phyloP scores from a whole-genome alignment of 2,113 vertebrate species.

The Neomonachus schauinslandi region DNA sequence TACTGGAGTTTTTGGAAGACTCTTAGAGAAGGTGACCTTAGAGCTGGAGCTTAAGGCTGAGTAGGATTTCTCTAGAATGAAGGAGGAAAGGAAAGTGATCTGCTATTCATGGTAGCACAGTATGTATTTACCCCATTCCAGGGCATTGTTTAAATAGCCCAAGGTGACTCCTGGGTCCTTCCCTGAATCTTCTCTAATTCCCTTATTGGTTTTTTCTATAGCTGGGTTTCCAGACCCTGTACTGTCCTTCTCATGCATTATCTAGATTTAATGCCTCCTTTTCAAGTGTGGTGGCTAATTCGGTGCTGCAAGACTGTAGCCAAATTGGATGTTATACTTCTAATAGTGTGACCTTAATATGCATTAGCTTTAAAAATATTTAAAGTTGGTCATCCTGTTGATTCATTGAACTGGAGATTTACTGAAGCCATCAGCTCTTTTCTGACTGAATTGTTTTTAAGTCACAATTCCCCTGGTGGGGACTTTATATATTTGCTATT shows the following conservation, averaged over 20 bases:
- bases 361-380: background rate
- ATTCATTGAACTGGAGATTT: constrained; percentile 41
- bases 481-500: background rate
- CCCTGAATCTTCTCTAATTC: background rate
- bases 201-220: background rate
- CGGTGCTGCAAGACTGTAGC: background rate
- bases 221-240: constrained; percentile 38
- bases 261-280: background rate
- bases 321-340: background rate
- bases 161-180: background rate
- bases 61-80: background rate
- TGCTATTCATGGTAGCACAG: background rate
- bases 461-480: background rate
- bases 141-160: background rate
- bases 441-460: constrained; percentile 28
- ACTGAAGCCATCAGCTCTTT: background rate
- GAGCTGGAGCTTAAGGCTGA: background rate
- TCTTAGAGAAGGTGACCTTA: background rate
- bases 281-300: background rate
- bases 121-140: background rate
- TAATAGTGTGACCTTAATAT: background rate
- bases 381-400: constrained; percentile 1
- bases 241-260: background rate
- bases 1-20: background rate
- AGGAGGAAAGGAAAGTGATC: background rate